A percentile compares a stretch with the other conserved stretches of the same genome.
phyloP scores from a whole-genome alignment of 2,888 invertebrate genomes.

The Volucella bombylans region DNA sequence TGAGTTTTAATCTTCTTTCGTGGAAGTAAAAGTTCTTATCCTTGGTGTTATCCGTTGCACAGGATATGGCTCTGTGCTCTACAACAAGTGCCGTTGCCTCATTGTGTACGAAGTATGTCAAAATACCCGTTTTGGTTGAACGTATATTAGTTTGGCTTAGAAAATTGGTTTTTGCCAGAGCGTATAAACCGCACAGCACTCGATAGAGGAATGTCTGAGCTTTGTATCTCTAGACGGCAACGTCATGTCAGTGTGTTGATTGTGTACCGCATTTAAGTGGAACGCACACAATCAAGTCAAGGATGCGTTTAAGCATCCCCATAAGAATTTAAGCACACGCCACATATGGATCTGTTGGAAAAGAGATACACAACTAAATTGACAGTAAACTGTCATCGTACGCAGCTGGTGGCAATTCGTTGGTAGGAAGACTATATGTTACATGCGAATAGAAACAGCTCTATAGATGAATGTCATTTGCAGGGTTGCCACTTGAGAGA shows the following conservation, averaged over 20 bases:
- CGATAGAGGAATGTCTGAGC: not conserved
- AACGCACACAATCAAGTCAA: slow-evolving; percentile 44
- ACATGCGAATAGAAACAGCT: no score
- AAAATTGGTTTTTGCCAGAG: slow-evolving; percentile 30
- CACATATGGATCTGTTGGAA: not conserved
- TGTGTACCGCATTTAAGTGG: slow-evolving; percentile 35
- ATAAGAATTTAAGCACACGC: not conserved
- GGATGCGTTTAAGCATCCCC: slow-evolving; percentile 66
- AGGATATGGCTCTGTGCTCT: slow-evolving; percentile 24
- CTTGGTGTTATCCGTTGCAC: slow-evolving; percentile 44
- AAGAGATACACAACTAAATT: slow-evolving; percentile 53
- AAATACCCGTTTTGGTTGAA: slow-evolving; percentile 1
- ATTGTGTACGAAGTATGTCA: no score
- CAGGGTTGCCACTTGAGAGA: no score
- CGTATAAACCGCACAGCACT: slow-evolving; percentile 24
- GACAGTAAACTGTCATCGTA: slow-evolving; percentile 63
- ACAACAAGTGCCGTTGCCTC: no score
- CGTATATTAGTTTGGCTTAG: slow-evolving; percentile 20
- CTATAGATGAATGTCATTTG: no score
- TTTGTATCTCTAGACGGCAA: not conserved
- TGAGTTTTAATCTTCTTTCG: slow-evolving; percentile 71
- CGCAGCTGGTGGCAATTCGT: slow-evolving; percentile 35
- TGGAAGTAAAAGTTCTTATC: slow-evolving; percentile 60
- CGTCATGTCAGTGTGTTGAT: slow-evolving; percentile 39
- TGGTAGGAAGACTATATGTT: no score